phyloP scores from a whole-genome alignment of 2,888 invertebrate genomes.

The Petrolisthes manimaculis region DNA sequence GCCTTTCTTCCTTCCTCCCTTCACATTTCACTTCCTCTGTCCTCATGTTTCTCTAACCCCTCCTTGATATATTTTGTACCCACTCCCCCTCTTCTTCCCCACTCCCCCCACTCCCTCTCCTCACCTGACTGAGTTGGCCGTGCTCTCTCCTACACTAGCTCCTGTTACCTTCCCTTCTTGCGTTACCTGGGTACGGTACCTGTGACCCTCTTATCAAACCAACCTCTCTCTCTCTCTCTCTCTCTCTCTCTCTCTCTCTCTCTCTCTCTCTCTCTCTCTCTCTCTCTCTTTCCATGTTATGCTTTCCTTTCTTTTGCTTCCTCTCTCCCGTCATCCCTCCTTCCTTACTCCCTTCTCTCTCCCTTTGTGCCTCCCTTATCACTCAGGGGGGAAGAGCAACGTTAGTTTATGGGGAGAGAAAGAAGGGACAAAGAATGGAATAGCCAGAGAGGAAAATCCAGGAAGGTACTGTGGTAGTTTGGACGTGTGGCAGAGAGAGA shows the following conservation, averaged over 20 bases:
- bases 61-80: no score
- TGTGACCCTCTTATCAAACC: not conserved
- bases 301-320: not conserved
- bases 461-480: not conserved
- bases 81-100: no score
- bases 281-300: not conserved
- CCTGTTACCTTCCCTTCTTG: no score
- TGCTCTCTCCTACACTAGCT: no score
- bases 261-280: not conserved
- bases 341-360: not conserved
- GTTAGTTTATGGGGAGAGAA: not conserved
- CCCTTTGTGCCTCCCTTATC: not conserved
- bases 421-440: not conserved
- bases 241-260: not conserved
- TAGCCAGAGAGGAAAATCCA: not conserved
- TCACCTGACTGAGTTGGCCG: no score
- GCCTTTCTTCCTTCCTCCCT: no score
- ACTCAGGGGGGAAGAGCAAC: not conserved
- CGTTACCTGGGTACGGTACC: not conserved
- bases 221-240: not conserved
- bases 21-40: no score
- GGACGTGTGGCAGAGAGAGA: not conserved
- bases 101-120: no score
- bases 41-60: no score
- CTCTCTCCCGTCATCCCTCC: not conserved